Evolutionary conservation across 2,113 vertebrate species (phyloP).

Genomic region (Eclectus roratus): DNA sequence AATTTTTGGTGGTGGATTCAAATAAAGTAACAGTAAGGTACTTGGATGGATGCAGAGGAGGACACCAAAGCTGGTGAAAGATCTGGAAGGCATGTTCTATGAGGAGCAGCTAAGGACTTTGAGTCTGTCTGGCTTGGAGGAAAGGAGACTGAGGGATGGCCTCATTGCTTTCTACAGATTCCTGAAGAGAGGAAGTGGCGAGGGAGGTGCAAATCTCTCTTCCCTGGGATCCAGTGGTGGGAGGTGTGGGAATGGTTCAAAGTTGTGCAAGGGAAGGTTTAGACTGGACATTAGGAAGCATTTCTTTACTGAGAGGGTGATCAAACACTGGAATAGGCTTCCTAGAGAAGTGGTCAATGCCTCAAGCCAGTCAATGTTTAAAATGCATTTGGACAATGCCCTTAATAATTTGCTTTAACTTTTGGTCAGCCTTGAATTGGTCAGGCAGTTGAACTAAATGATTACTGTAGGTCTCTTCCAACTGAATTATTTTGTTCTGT

Average conservation of each 20-base stretch:
- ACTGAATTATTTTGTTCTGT: neutral
- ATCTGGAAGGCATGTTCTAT: neutral
- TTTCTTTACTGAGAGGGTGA: neutral
- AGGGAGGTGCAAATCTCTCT: neutral
- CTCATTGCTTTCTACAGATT: neutral
- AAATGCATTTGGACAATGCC: neutral
- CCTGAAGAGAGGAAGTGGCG: neutral
- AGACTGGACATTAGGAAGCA: neutral
- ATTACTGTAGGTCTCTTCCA: neutral
- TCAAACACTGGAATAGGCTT: neutral
- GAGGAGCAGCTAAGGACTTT: neutral
- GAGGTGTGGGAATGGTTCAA: neutral
- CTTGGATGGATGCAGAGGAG: neutral
- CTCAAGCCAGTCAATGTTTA: neutral
- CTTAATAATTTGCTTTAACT: neutral
- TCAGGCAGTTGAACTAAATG: neutral
- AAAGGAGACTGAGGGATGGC: neutral
- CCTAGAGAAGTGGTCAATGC: neutral
- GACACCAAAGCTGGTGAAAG: neutral
- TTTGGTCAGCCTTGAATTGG: neutral
- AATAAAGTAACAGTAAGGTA: neutral
- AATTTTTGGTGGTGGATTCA: neutral
- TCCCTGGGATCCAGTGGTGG: neutral
- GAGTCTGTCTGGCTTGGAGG: neutral
- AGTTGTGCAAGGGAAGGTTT: neutral